Conservation (phyloP, 2,797 vertebrate genomes). For the Gymnocypris eckloni region DNA sequence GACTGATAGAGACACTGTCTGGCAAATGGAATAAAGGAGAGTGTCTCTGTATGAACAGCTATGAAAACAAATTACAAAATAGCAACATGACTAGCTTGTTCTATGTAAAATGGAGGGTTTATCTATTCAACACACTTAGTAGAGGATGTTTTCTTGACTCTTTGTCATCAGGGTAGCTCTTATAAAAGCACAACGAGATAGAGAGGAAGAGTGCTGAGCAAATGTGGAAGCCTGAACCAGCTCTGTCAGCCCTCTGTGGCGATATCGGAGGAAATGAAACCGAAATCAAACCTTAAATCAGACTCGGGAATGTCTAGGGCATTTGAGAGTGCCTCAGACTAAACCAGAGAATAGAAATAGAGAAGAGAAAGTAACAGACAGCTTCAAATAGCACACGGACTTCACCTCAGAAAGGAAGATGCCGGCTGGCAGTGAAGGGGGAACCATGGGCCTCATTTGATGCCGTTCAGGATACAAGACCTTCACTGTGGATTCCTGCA, state of each 20-base stretch:
- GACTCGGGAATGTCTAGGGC: slow-evolving; percentile 20
- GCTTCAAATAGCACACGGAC: slow-evolving; percentile 21
- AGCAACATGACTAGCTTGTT: slow-evolving; percentile 27
- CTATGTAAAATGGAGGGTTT: slow-evolving; percentile 8
- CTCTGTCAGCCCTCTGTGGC: slow-evolving; percentile 11
- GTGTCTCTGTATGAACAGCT: slow-evolving; percentile 14
- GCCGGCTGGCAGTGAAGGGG: slow-evolving; percentile 8
- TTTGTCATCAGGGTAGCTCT: slow-evolving; percentile 26
- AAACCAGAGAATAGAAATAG: slow-evolving; percentile 31
- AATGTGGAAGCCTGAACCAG: slow-evolving; percentile 27
- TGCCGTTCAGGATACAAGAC: neutral
- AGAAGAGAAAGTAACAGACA: slow-evolving; percentile 50
- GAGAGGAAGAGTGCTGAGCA: slow-evolving; percentile 38
- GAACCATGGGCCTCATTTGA: slow-evolving; percentile 27
- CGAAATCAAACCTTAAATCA: slow-evolving; percentile 3
- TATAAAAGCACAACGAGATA: slow-evolving; percentile 9
- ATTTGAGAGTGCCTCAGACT: neutral
- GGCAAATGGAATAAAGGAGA: neutral
- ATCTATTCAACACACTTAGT: slow-evolving; percentile 30
- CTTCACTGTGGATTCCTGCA: slow-evolving; percentile 36
- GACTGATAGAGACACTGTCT: slow-evolving; percentile 8
- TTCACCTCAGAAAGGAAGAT: slow-evolving; percentile 10
- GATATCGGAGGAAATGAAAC: slow-evolving; percentile 42
- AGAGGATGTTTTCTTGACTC: slow-evolving; percentile 46
- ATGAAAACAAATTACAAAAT: neutral